Conservation (phyloP, 23 tunicate species). For the Halocynthia aurantium region DNA sequence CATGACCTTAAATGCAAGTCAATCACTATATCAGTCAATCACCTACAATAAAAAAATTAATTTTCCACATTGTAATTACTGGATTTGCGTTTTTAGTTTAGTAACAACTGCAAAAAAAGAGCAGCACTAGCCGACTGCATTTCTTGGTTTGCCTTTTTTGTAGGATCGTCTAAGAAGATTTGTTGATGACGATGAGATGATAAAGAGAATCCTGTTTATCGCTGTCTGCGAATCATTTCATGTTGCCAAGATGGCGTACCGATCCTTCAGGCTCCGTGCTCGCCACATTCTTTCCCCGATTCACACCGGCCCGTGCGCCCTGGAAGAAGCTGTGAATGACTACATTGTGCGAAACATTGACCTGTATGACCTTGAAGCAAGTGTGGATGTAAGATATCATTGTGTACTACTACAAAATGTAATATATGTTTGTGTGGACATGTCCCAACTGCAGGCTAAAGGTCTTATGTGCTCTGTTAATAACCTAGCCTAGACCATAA, state of each 20-base stretch:
- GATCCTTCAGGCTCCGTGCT: constrained; percentile 91
- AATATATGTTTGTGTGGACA: too few relatives aligned
- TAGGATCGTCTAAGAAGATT: constrained; percentile 92
- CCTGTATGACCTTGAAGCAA: constrained; percentile 83
- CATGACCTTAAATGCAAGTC: too few relatives aligned
- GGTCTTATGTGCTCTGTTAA: too few relatives aligned
- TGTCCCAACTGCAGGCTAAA: too few relatives aligned
- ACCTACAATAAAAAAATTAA: too few relatives aligned
- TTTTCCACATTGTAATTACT: too few relatives aligned
- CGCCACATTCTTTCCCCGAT: constrained; percentile 70
- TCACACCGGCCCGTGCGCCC: constrained; percentile 71
- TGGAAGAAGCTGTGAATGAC: constrained; percentile 94
- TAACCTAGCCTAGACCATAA: too few relatives aligned
- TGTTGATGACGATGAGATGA: constrained; percentile 93
- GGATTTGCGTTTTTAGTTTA: too few relatives aligned
- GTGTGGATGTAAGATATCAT: constrained; percentile 74
- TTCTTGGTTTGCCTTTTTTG: not conserved
- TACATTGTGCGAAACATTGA: constrained; percentile 97
- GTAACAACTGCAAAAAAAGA: too few relatives aligned
- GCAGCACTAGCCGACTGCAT: not conserved
- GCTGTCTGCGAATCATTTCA: constrained; percentile 89
- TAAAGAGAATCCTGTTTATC: constrained; percentile 89
- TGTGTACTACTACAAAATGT: too few relatives aligned
- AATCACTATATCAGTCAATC: too few relatives aligned
- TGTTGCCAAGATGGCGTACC: constrained; percentile 88